Evolutionary conservation across 2,797 vertebrate genomes (phyloP), one percentile per base, ranked within the genome.

Genomic region (Delichon dasypus): DNA sequence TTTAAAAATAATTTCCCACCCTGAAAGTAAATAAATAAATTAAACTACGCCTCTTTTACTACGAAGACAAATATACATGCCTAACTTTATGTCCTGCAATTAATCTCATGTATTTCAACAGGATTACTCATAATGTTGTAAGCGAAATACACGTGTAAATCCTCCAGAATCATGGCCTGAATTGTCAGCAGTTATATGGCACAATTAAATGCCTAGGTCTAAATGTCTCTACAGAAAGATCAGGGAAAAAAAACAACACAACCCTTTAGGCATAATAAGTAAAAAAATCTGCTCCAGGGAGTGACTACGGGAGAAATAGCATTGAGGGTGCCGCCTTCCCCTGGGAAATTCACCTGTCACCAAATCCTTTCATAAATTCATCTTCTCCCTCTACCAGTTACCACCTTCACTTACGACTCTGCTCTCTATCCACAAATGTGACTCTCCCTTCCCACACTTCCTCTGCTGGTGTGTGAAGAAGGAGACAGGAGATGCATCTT

Each of bases 71-170:
- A 93, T 67, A 82, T 54, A 88, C 27, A 50, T 47, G 73, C 64
- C 89, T 76, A 90, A 84, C 36, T 95, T 96, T 92, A 96, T 78
- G 76, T 55, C 25, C 82, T 64, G 73, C 73, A 83, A 95, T 86
- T 93, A 97, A 95, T 95, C 89, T 95, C 88, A 60, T 57, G 79
- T 89, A 70, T 58, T 91, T 84, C 87, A 93, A 65, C 61, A 61
- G 76, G 70, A 90, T 85, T 92, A 95, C 48, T 93, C 67, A 71
- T 68, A 88, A 85, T 50, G 40, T 36, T 89, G 54, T 45, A 91
- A 65, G 82, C 30, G 48, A 92, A 94, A 88, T 70, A 70, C 67
- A 66, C 0, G 3, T 71, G 66, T 73, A 96, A 93, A 78, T 86
- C 79, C 79, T 93, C 75, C 54, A 88, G 86, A 90, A 89, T 91